Conservation (phyloP, 2,113 vertebrate genomes). For the human (Homo sapiens) region DNA sequence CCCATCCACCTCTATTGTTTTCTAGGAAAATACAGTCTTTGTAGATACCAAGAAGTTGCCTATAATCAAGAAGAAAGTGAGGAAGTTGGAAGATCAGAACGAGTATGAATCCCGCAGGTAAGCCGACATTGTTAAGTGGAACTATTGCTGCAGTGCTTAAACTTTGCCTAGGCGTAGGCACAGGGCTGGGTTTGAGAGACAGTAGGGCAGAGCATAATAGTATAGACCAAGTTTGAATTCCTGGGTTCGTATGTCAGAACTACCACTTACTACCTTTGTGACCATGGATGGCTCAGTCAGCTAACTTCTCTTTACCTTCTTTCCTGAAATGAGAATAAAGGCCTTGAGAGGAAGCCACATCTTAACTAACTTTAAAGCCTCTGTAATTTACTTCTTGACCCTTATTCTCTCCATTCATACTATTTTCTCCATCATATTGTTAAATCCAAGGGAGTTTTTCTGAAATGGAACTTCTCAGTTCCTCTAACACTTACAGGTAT, state of each 20-base stretch:
- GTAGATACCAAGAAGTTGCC: constrained; percentile 98
- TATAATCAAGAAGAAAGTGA: constrained; percentile 97
- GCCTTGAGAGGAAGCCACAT: neutral
- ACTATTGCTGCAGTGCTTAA: neutral
- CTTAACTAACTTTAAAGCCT: neutral
- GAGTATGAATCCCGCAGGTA: constrained; percentile 96
- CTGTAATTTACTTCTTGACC: neutral
- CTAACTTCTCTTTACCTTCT: neutral
- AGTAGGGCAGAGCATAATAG: neutral
- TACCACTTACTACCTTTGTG: neutral
- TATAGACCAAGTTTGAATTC: neutral
- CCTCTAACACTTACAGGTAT: neutral
- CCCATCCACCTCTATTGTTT: neutral
- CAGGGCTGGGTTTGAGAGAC: neutral
- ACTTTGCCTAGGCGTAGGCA: neutral
- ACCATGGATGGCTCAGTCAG: neutral
- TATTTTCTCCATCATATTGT: neutral
- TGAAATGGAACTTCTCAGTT: neutral
- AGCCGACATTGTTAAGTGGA: constrained; percentile 63
- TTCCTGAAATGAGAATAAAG: neutral
- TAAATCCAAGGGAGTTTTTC: neutral
- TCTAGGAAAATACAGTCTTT: constrained; percentile 94
- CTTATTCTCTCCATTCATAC: neutral
- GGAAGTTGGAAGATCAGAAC: constrained; percentile 97
- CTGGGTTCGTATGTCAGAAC: neutral